These are phyloP conservation scores for Apamea crenata DNA, from an alignment of 2,888 invertebrate genomes.

Conservation along the genomic window DNA sequence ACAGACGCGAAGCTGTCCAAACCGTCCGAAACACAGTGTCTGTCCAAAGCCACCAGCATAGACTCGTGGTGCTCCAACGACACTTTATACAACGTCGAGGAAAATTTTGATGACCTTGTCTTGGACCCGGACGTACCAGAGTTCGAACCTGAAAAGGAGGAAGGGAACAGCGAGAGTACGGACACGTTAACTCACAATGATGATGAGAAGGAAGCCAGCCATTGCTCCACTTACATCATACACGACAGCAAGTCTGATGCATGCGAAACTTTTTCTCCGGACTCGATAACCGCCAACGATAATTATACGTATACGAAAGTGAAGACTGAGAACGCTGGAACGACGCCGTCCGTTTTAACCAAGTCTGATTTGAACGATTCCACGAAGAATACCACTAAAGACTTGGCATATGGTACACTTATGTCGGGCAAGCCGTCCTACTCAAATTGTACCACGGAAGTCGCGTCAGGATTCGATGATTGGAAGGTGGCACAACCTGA, in stretches of 20 bases:
- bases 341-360: slow-evolving; percentile 77
- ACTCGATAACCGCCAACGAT: slow-evolving; percentile 85
- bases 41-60: slow-evolving; percentile 91
- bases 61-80: slow-evolving; percentile 92
- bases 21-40: slow-evolving; percentile 85
- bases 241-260: slow-evolving; percentile 85
- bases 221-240: slow-evolving; percentile 85
- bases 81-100: slow-evolving; percentile 91
- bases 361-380: slow-evolving; percentile 83
- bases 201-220: slow-evolving; percentile 82
- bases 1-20: slow-evolving; percentile 88
- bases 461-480: slow-evolving; percentile 79
- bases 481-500: slow-evolving; percentile 85
- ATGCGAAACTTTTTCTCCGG: slow-evolving; percentile 84
- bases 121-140: slow-evolving; percentile 82
- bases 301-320: slow-evolving; percentile 85
- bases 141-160: slow-evolving; percentile 74
- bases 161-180: slow-evolving; percentile 83
- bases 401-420: slow-evolving; percentile 84
- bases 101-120: slow-evolving; percentile 88
- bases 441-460: slow-evolving; percentile 85
- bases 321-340: slow-evolving; percentile 77
- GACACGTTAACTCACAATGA: slow-evolving; percentile 85
- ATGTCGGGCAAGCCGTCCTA: slow-evolving; percentile 83
- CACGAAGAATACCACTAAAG: slow-evolving; percentile 83